Evolutionary conservation across 1,140 invertebrate species (phyloP), one percentile per base, ranked within the genome.

Genomic region (Drosophila tristis): DNA sequence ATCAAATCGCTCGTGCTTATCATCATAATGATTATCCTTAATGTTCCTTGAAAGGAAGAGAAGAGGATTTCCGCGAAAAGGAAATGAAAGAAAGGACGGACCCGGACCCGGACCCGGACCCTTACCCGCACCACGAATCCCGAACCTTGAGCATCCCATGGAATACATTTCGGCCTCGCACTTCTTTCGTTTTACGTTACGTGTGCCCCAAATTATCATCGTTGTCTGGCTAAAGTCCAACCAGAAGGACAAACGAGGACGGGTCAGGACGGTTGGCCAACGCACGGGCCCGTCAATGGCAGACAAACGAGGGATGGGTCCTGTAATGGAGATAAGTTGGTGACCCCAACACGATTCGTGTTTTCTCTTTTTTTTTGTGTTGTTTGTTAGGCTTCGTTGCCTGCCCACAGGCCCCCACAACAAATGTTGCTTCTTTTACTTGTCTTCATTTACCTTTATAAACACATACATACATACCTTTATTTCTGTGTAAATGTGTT

Each of bases 1-100:
- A 84, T 89, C 85, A 89, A 89, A 89, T 76, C 59, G 80, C 80
- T 89, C 84, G 85, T 90, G 85, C 85, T 89, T 89, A 90, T 89
- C 85, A 77, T 84, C 79, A 73, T 89, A 84, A 89, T 89, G 84
- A 89, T 89, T 80, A 89, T 89, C 78, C 76, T 65, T 89, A 89
- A 89, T 89, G 80, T 68, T 58, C 73, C 53, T 61, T 16, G 56
- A 16, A 20, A 45, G 68, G 56, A 43, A 43, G 39, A 25, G 56
- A 48, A 57, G 57, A 45, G 67, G 60, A 78, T 74, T 78, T 78
- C 75, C 75, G 75, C 74, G 65, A 45, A 39, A 59, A 62, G 74
- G 74, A 77, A 77, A 76, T 77, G 64, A 53, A 53, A 60, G 9
- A 39, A 39, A 39, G 35, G 50, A 68, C 48, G 68, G 59, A 53